phyloP scores from a whole-genome alignment of 1,140 invertebrate genomes.

The Cardiocondyla obscurior region DNA sequence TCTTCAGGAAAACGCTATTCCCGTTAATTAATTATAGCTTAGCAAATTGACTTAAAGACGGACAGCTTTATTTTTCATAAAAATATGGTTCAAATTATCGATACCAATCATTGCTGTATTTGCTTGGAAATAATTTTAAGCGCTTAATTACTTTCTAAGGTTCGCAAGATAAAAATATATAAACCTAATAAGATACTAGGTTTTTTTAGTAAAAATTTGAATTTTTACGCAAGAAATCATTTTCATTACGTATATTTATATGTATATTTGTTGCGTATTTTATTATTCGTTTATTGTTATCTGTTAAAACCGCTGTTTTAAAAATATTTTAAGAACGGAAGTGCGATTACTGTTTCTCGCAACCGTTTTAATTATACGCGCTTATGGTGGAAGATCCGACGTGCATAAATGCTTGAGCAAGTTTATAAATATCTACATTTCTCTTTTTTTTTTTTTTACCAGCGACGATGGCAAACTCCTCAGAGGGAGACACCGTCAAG shows the following conservation, averaged over 20 bases:
- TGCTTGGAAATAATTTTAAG: neutral
- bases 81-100: no score
- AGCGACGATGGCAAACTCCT: slow-evolving; percentile 74
- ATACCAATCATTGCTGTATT: no score
- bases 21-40: neutral
- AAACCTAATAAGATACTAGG: no score
- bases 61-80: neutral
- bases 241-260: no score
- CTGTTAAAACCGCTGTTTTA: neutral
- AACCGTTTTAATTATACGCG: neutral
- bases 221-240: no score
- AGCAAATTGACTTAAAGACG: neutral
- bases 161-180: neutral
- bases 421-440: slow-evolving; percentile 44
- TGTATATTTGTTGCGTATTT: no score
- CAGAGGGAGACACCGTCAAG: slow-evolving; percentile 79
- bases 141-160: neutral
- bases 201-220: neutral
- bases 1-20: neutral
- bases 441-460: slow-evolving; percentile 22
- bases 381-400: neutral
- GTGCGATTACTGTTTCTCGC: no score
- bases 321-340: neutral
- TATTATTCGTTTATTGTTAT: no score
- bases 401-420: neutral